Percentiles rank a stretch among this genome's conserved stretches.
These are phyloP conservation scores for Pollenia griseotomentosa DNA, from an alignment of 2,888 invertebrate genomes.

Conservation along the genomic window DNA sequence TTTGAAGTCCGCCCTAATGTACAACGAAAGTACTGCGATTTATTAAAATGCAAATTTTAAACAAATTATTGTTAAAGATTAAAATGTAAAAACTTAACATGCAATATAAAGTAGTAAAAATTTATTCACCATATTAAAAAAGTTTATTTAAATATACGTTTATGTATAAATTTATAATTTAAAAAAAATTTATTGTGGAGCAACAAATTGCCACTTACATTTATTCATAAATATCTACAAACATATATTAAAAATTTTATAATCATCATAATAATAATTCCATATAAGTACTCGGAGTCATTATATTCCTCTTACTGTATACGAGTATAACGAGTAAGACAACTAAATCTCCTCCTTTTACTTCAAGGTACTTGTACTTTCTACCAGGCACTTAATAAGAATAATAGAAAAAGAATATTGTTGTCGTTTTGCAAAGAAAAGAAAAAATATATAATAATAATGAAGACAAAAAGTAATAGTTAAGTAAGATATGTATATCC, in stretches of 20 bases:
- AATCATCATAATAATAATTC: constrained; percentile 27
- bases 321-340: not conserved
- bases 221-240: not conserved
- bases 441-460: not conserved
- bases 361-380: not conserved
- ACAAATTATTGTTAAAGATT: too few species aligned
- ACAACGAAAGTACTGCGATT: too few species aligned
- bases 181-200: not conserved
- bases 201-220: not conserved
- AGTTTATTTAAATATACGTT: not conserved
- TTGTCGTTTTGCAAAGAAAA: not conserved
- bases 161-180: not conserved
- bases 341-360: not conserved
- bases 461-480: not conserved
- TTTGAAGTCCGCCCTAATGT: too few species aligned
- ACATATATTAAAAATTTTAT: not conserved
- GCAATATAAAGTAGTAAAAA: not conserved
- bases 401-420: constrained; percentile 18
- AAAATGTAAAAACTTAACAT: not conserved
- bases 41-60: too few species aligned
- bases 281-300: constrained; percentile 12
- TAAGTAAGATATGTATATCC: not conserved
- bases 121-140: too few species aligned
- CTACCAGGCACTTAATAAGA: constrained; percentile 11
- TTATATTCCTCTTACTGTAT: not conserved